Percentiles rank a stretch among this genome's conserved stretches.
Evolutionary conservation across 2,113 vertebrate species (phyloP).

Genomic region (Aptenodytes forsteri): DNA sequence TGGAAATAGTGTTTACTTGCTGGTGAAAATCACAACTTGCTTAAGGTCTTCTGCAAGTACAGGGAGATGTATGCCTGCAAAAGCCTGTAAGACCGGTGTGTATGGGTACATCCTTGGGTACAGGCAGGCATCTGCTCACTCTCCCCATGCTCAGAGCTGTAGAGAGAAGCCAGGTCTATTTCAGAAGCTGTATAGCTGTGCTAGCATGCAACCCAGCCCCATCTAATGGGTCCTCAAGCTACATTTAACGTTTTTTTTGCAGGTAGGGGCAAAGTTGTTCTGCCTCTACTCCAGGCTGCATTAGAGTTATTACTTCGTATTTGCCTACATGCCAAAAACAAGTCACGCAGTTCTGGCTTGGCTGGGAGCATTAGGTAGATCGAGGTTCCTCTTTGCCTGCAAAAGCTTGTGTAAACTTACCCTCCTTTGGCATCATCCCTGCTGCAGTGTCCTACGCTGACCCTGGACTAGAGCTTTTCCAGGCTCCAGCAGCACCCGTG

Average conservation of each 20-base stretch:
- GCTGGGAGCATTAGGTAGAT: background rate
- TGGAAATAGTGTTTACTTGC: background rate
- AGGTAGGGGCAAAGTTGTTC: background rate
- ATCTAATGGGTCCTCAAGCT: background rate
- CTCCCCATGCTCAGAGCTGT: too few relatives aligned
- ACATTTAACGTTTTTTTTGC: background rate
- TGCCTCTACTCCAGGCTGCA: background rate
- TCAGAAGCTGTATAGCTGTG: background rate
- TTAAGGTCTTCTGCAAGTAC: background rate
- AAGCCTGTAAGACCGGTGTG: rapidly evolving
- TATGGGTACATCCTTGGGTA: rapidly evolving
- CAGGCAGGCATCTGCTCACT: background rate
- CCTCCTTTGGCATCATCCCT: background rate
- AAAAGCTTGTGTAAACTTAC: background rate
- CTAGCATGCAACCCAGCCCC: background rate
- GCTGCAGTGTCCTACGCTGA: rapidly evolving
- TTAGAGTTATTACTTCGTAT: background rate
- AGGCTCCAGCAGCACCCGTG: background rate
- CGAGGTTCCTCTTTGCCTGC: background rate
- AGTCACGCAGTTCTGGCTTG: background rate
- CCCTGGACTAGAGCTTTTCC: background rate
- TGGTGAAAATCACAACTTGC: background rate
- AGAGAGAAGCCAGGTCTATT: background rate
- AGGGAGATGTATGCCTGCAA: too few relatives aligned
- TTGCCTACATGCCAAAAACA: background rate